These are phyloP conservation scores for Herpetotheres cachinnans DNA, from an alignment of 2,113 vertebrate species.

Conservation along the genomic window DNA sequence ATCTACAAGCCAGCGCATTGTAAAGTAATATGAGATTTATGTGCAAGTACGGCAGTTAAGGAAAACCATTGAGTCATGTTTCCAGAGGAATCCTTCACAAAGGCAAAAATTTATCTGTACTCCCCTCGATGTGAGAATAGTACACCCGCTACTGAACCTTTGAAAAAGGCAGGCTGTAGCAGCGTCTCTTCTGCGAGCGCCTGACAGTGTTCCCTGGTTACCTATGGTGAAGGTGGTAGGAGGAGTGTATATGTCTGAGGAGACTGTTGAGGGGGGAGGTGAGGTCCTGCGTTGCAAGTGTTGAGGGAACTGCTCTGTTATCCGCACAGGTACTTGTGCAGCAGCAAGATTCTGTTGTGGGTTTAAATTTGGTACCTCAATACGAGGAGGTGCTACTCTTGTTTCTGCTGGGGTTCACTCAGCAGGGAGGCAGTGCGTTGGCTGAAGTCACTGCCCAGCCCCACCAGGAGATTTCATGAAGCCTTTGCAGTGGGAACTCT, in stretches of 20 bases:
- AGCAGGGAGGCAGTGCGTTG: rapidly evolving
- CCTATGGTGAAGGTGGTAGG: neutral
- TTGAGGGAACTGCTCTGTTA: neutral
- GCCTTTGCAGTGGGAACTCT: neutral
- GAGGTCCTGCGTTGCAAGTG: neutral
- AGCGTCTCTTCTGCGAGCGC: neutral
- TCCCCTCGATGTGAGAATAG: neutral
- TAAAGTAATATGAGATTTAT: neutral
- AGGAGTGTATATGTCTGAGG: neutral
- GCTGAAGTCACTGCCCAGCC: neutral
- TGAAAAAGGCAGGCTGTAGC: neutral
- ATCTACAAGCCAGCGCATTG: neutral
- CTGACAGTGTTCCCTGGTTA: neutral
- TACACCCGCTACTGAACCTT: rapidly evolving
- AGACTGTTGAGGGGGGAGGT: rapidly evolving
- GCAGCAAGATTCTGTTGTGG: neutral
- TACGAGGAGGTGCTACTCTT: neutral
- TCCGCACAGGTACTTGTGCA: neutral
- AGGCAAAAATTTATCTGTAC: neutral
- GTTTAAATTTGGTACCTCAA: neutral
- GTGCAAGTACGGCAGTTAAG: neutral
- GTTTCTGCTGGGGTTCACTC: rapidly evolving
- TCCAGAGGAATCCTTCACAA: neutral
- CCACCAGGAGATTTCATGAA: neutral
- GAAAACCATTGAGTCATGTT: neutral